Evolutionary conservation across 2,113 vertebrate species (phyloP).

Genomic region (Hassar affinis): DNA sequence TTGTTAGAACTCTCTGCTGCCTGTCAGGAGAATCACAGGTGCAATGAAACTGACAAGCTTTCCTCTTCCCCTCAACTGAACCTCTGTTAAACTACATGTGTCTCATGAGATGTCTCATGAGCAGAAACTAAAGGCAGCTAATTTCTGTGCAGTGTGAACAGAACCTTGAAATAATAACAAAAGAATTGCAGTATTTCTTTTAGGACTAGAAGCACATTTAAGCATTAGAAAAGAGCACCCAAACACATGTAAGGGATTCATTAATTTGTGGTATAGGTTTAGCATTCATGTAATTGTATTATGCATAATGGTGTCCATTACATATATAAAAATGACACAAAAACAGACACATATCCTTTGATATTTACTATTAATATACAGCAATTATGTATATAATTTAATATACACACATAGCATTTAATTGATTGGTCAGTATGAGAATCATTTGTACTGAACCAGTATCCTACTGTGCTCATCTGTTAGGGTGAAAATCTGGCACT

Average conservation of each 20-base stretch:
- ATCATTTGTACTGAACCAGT: neutral
- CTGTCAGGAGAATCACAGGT: neutral
- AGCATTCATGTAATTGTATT: neutral
- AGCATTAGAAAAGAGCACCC: neutral
- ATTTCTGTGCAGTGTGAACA: neutral
- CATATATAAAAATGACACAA: slow-evolving; percentile 8
- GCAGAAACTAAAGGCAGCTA: neutral
- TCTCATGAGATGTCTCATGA: neutral
- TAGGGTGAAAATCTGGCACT: neutral
- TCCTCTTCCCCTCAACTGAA: neutral
- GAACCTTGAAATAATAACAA: neutral
- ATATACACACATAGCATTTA: slow-evolving; percentile 12
- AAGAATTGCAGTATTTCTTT: neutral
- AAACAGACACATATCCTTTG: slow-evolving; percentile 17
- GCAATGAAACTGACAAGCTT: neutral
- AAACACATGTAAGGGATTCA: neutral
- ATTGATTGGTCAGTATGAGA: neutral
- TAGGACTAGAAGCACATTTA: neutral
- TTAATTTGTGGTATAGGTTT: neutral
- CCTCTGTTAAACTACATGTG: neutral
- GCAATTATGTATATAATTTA: no score
- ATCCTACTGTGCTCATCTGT: slow-evolving; percentile 7
- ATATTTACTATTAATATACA: no score
- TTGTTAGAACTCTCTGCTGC: neutral
- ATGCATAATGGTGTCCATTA: neutral